Conservation (phyloP, 2,888 invertebrate species). For the Drosophila meridionalis region DNA sequence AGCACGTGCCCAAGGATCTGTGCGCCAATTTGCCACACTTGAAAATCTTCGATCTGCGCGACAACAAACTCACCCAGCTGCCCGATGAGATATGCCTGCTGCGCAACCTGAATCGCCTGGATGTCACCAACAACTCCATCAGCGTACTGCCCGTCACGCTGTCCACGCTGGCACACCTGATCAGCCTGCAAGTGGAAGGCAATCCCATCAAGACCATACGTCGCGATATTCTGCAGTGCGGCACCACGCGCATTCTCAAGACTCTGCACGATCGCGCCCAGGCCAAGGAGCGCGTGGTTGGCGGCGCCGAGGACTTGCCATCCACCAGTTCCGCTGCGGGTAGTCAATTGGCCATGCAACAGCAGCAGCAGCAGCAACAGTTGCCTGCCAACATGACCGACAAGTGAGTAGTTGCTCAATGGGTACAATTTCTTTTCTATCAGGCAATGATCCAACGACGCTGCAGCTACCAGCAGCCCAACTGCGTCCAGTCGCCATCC, state of each 20-base stretch:
- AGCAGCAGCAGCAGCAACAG: slow-evolving; percentile 60
- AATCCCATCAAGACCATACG: slow-evolving; percentile 93
- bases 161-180: slow-evolving; percentile 90
- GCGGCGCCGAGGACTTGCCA: slow-evolving; percentile 20
- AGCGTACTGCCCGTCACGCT: slow-evolving; percentile 89
- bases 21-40: slow-evolving; percentile 90
- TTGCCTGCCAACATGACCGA: slow-evolving; percentile 63
- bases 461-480: slow-evolving; percentile 27
- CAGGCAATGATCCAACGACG: slow-evolving; percentile 30
- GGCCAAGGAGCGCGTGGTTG: slow-evolving; percentile 34
- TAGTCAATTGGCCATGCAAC: slow-evolving; percentile 60
- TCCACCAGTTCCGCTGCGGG: neutral
- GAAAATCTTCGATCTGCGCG: slow-evolving; percentile 91
- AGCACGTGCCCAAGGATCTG: slow-evolving; percentile 90
- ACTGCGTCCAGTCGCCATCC: slow-evolving; percentile 7
- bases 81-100: slow-evolving; percentile 92
- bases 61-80: slow-evolving; percentile 91
- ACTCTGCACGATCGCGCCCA: slow-evolving; percentile 88
- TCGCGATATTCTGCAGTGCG: slow-evolving; percentile 93
- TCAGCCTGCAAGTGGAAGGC: slow-evolving; percentile 93
- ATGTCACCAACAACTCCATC: slow-evolving; percentile 93
- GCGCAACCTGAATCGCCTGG: slow-evolving; percentile 91
- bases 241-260: slow-evolving; percentile 92
- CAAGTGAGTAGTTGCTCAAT: slow-evolving; percentile 60
- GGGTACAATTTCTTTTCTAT: neutral